Evolutionary conservation across 2,113 vertebrate species (phyloP).

Genomic region (Ovis canadensis): DNA sequence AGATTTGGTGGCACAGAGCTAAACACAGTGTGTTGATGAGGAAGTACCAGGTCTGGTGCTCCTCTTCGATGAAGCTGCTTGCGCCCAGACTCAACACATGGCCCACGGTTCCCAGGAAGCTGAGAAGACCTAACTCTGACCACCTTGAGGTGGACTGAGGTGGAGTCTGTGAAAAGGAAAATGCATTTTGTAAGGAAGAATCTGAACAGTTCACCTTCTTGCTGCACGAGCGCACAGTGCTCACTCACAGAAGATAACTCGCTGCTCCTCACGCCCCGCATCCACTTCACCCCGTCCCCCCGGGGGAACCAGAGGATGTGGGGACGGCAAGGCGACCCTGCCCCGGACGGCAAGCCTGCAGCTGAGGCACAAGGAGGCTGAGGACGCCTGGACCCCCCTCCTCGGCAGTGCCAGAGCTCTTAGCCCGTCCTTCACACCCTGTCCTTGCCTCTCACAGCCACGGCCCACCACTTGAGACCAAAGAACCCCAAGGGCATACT

Average conservation of each 20-base stretch:
- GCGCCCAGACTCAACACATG: conserved; percentile 91
- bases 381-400: not conserved
- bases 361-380: not conserved
- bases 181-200: not conserved
- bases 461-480: not conserved
- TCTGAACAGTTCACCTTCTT: not conserved
- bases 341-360: not conserved
- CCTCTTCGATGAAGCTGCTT: conserved; percentile 97
- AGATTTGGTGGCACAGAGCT: conserved; percentile 89
- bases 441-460: not conserved
- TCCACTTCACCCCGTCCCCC: not conserved
- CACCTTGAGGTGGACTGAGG: conserved; percentile 72
- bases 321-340: not conserved
- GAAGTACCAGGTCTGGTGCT: conserved; percentile 99
- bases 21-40: conserved; percentile 93
- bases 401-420: not conserved
- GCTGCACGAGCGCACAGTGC: not conserved
- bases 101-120: conserved; percentile 87
- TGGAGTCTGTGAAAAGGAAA: conserved; percentile 67
- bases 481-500: not conserved
- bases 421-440: not conserved
- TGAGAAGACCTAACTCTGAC: conserved; percentile 89
- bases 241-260: not conserved
- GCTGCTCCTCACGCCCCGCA: fast-evolving
- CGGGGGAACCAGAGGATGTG: not conserved